Evolutionary conservation across 23 tunicate genomes (phyloP), one percentile per base, ranked within the genome.

Genomic region (Ciona savignyi): DNA sequence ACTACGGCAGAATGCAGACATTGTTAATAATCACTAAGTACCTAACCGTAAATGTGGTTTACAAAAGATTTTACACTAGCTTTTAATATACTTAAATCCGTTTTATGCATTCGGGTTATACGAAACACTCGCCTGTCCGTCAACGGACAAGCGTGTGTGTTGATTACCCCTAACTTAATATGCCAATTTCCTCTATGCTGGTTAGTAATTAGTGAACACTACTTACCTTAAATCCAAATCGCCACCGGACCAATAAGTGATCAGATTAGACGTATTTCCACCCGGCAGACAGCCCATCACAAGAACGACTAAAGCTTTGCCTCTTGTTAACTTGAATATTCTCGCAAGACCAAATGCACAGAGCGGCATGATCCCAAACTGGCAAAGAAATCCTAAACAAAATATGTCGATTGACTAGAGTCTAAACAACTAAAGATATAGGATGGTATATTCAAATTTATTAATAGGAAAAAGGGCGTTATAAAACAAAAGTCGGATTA

Each of bases 271-370:
- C 33, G 81, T 65, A 0, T 66, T 77, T 33, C 81, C 81, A 33
- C 81, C 81, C 19, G 81, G 81, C 20, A 77, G 25, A 35, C 73
- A 66, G 66, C 81, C 81, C 81, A 77, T 77, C 29, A 77, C 65
- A 23, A 77, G 73, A 4, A 77, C 81, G 3, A 67, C 81, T 63
- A 77, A 27, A 0, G 81, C 81, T 49, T 77, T 67, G 1, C 71
- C 63, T 29, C 49, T 48, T 9, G 73, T 25, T 2, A 77, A 49
- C 20, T 35, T 23, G 74, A 67, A 23, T 73, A 77, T 24, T 27
- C 20, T 66, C 1, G 65, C 81, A 34, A 77, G 35, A 15, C 29
- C 63, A 28, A 77, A 77, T 25, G 81, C 81, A 67, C 81, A 66
- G 23, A 77, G 34, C 4, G 81, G 81, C 81, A 77, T 77, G 34